Evolutionary conservation across 23 tunicate species (phyloP).

Genomic region (Trididemnum miniatum): DNA sequence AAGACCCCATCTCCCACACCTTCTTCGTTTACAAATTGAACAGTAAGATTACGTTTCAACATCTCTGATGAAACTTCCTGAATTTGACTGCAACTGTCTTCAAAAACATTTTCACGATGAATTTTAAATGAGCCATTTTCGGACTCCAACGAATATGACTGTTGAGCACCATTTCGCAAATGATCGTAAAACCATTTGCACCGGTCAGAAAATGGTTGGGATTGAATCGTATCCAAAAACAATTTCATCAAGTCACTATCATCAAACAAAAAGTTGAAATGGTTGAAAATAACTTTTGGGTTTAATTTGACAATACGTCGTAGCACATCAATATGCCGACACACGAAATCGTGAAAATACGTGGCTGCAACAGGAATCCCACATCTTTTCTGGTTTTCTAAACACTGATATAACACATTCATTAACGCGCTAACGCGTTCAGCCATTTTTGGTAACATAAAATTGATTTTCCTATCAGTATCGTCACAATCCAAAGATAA

Average conservation of each 20-base stretch:
- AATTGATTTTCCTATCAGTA: background rate
- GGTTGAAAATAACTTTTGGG: constrained; percentile 44
- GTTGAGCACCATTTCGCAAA: background rate
- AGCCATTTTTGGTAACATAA: constrained; percentile 36
- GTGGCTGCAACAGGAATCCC: background rate
- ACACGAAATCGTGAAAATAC: background rate
- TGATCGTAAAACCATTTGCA: constrained; percentile 91
- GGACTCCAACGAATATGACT: background rate
- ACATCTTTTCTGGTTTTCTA: constrained; percentile 19
- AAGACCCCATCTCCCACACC: constrained; percentile 92
- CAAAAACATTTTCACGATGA: constrained; percentile 59
- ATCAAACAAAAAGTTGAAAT: constrained; percentile 73
- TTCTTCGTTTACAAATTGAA: constrained; percentile 84
- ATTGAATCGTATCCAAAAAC: constrained; percentile 47
- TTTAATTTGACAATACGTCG: background rate
- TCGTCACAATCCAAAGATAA: background rate
- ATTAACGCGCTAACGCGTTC: constrained; percentile 62
- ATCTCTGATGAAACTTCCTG: constrained; percentile 19
- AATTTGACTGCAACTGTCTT: constrained; percentile 74
- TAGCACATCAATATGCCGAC: background rate
- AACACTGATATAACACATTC: constrained; percentile 52
- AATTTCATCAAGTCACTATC: constrained; percentile 40
- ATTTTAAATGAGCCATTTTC: constrained; percentile 30
- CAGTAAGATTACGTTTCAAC: constrained; percentile 37
- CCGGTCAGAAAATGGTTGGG: constrained; percentile 63